Base-by-base conservation (phyloP, 2,888 invertebrate genomes). In the Dicycla oo region DNA sequence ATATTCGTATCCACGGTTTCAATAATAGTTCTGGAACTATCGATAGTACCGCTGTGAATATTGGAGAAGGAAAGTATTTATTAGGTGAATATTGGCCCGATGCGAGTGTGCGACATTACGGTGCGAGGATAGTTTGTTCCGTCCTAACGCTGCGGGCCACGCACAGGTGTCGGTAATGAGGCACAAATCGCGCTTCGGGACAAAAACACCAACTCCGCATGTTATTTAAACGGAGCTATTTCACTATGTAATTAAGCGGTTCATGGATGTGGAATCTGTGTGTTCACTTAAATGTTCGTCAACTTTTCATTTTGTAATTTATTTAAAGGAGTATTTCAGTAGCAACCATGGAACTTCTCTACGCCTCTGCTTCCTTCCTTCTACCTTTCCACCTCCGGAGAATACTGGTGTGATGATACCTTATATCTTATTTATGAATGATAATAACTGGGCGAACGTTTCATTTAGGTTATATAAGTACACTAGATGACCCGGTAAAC, bases 131-230 rank as follows among this genome's bases (percentile, higher is more conserved):
- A 91, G 89, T 90, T 91, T 91, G n/a, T 91, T 89, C 84, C 86
- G 77, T 87, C 86, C 90, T 91, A 91, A 90, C 88, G 89, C 89
- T 90, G 91, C 86, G 93, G 90, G 90, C 88, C 87, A 86, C 84
- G 89, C 94, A 90, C 95, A 95, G 95, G 94, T 95, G 95, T 84
- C 88, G 82, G 90, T 92, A 93, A 95, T 94, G 94, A 90, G 91
- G 89, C 90, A 91, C 91, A 89, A 92, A 93, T 90, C 91, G 90
- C 91, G 90, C 89, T 88, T 85, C 82, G 88, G 90, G 88, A 90
- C 90, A 89, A 89, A 89, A 90, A 82, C 86, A 84, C 86, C 84
- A 84, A 86, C 75, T 86, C 80, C 73, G 84, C 85, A 81, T 77
- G 80, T 84, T 85, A 85, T 82, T 83, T 78, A 75, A 80, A 76